Evolutionary conservation across 1,140 invertebrate genomes (phyloP).

Genomic region (Lamellibrachia luymesi): DNA sequence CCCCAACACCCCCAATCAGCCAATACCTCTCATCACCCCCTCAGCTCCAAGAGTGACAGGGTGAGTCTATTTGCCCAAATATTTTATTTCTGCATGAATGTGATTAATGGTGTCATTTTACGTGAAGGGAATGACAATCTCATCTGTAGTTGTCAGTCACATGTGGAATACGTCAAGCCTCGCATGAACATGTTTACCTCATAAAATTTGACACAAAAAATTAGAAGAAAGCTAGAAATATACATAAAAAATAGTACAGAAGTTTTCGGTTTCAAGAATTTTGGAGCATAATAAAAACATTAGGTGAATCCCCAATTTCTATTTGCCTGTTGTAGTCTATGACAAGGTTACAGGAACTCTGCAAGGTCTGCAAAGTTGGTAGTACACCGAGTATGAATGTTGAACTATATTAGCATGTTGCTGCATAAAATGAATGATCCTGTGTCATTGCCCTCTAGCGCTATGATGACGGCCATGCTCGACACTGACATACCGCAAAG

Average conservation of each 20-base stretch:
- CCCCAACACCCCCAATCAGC: conserved; percentile 31
- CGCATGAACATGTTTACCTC: too few relatives aligned
- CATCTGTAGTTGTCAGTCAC: too few relatives aligned
- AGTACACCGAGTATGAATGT: too few relatives aligned
- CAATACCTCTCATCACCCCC: conserved; percentile 21
- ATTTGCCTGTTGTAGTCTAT: not conserved
- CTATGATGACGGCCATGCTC: not conserved
- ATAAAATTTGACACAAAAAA: too few relatives aligned
- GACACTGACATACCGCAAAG: not conserved
- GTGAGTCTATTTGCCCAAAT: not conserved
- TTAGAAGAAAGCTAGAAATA: too few relatives aligned
- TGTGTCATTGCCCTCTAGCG: not conserved
- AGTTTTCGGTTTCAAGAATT: not conserved
- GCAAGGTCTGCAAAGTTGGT: too few relatives aligned
- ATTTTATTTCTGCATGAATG: not conserved
- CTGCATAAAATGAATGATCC: not conserved
- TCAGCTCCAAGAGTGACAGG: conserved; percentile 15
- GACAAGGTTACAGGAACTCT: not conserved
- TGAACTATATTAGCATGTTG: not conserved
- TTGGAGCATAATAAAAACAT: not conserved
- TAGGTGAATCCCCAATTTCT: not conserved
- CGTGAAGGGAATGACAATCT: not conserved
- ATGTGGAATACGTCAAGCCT: too few relatives aligned
- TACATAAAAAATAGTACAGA: not conserved
- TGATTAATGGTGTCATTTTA: not conserved